Evolutionary conservation across 2,797 vertebrate genomes (phyloP), one percentile per base, ranked within the genome.

Genomic region (Capromys pilorides): DNA sequence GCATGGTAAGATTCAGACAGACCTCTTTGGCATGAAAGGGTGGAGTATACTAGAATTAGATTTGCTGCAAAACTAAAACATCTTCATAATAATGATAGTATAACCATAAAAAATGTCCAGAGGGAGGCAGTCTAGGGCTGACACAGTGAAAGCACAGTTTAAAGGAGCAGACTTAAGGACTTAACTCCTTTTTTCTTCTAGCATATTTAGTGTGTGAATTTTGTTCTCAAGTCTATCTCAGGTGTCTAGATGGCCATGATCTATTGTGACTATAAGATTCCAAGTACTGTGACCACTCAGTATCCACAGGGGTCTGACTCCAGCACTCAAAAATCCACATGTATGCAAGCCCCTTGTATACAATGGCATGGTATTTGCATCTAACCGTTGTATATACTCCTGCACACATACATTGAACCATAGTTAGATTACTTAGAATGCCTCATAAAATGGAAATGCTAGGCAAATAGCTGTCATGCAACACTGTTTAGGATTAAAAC

Each of bases 21-120:
- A 49, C 24, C 24, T 39, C 33, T n/a, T 79, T 80, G 57, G 67
- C 57, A 59, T 36, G 69, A 18, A 26, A 85, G 69, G 62, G 24
- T 19, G 41, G 62, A 79, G 18, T n/a, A 28, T 54, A n/a, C 49
- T 41, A 90, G 69, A 86, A 86, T 4, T 61, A 24, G 8, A 54
- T 66, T 92, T 81, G 54, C 51, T 88, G 78, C 71, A 83, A 64
- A 59, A 94, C 49, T 73, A 9, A n/a, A 93, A 83, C 69, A 21
- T 10, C 19, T 41, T 80, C 14, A 28, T 39, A 64, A 69, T 4
- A 16, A 39, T 19, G 0, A 28, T 45, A 6, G 28, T 51, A 3
- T 77, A 41, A 39, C n/a, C 36, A 69, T 64, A 80, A 39, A 22
- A 45, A 62, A n/a, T 59, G 28, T 33, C 31, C 28, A 83, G 39